Percentiles rank a stretch among this genome's conserved stretches.
These are phyloP conservation scores for Pandemis heparana DNA, from an alignment of 2,888 invertebrate species.

Conservation along the genomic window DNA sequence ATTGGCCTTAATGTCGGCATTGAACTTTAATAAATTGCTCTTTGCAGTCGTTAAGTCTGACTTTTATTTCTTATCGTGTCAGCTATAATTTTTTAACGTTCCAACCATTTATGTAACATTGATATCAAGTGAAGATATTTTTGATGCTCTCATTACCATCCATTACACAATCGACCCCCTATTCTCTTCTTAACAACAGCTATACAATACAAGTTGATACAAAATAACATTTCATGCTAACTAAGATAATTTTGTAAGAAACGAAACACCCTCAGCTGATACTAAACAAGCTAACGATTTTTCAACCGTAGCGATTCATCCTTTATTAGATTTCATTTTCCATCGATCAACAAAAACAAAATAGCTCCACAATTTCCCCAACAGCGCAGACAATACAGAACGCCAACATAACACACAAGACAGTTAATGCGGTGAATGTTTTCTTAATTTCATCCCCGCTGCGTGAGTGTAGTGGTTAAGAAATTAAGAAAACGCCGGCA, in stretches of 20 bases:
- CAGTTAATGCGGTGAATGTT: constrained; percentile 79
- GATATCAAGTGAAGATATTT: background rate
- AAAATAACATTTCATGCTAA: too few species aligned
- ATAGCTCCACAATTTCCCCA: constrained; percentile 7
- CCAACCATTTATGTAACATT: background rate
- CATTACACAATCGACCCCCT: background rate
- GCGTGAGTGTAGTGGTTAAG: constrained; percentile 79
- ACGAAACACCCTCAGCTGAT: too few species aligned
- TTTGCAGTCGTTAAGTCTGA: constrained; percentile 20
- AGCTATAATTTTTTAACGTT: background rate
- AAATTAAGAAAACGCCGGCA: constrained; percentile 82
- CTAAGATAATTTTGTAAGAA: too few species aligned
- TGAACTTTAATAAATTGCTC: constrained; percentile 24
- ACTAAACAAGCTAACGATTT: background rate
- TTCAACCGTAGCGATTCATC: background rate
- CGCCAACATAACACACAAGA: constrained; percentile 63
- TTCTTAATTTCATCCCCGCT: constrained; percentile 83
- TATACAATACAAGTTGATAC: too few species aligned
- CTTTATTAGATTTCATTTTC: background rate
- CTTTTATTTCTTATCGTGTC: constrained; percentile 19
- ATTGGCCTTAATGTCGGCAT: constrained; percentile 39
- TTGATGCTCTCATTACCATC: background rate
- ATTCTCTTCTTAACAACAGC: background rate
- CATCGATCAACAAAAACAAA: background rate
- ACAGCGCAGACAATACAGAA: constrained; percentile 41